phyloP scores from a whole-genome alignment of 2,113 vertebrate species.

The Aepyceros melampus region DNA sequence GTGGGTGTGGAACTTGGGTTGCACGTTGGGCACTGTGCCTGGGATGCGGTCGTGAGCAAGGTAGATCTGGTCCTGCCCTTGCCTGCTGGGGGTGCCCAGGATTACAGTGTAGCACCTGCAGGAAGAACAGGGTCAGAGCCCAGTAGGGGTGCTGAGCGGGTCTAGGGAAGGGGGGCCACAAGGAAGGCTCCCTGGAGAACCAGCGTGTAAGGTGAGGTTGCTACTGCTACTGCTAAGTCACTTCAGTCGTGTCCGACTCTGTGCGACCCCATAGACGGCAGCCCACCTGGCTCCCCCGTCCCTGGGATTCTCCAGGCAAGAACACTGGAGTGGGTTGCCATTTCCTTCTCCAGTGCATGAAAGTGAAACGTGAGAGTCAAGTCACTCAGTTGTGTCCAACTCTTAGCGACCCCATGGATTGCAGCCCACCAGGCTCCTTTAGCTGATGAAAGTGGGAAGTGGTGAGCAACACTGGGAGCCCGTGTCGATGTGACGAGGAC shows the following conservation, averaged over 20 bases:
- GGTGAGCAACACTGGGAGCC: neutral
- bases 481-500: neutral
- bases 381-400: no score
- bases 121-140: neutral
- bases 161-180: neutral
- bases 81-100: neutral
- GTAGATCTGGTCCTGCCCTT: neutral
- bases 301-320: no score
- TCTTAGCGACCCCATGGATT: no score
- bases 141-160: neutral
- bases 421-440: no score
- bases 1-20: neutral
- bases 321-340: no score
- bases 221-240: no score
- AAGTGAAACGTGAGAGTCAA: no score
- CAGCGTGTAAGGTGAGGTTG: neutral
- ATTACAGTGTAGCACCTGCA: neutral
- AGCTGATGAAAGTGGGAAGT: neutral
- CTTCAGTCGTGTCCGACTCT: no score
- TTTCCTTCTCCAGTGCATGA: no score
- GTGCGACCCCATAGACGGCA: no score
- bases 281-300: no score
- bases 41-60: neutral
- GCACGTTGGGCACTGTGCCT: neutral
- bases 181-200: neutral